Evolutionary conservation across 2,888 invertebrate species (phyloP).

Genomic region (Syritta pipiens): DNA sequence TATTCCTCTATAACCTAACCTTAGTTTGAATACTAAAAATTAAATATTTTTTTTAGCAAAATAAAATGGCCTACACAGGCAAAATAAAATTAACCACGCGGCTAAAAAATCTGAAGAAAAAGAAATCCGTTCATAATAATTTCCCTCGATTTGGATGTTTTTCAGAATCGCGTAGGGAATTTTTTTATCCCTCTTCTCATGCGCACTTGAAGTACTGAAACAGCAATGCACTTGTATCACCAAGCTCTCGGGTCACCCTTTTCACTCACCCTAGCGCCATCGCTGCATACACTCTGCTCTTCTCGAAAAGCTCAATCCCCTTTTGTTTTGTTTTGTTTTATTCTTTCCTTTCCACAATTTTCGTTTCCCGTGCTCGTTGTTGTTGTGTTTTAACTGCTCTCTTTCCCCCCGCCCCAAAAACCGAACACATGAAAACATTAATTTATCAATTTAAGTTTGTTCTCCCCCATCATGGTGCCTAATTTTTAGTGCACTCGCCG

Average conservation of each 20-base stretch:
- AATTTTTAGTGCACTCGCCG: constrained; percentile 42
- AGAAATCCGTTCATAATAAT: no score
- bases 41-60: no score
- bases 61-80: no score
- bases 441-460: constrained; percentile 24
- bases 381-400: not conserved
- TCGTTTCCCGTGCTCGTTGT: not conserved
- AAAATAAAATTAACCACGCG: no score
- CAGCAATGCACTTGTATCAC: no score
- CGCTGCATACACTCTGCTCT: not conserved
- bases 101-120: no score
- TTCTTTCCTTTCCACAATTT: not conserved
- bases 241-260: not conserved
- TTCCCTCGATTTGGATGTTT: no score
- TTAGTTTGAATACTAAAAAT: no score
- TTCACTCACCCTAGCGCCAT: not conserved
- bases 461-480: constrained; percentile 7
- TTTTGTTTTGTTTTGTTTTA: not conserved
- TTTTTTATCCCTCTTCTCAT: not conserved
- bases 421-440: not conserved
- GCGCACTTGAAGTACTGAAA: no score
- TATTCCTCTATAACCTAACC: no score
- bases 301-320: not conserved
- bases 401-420: not conserved
- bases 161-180: no score